phyloP scores from a whole-genome alignment of 1,140 invertebrate genomes.

The Apis laboriosa region DNA sequence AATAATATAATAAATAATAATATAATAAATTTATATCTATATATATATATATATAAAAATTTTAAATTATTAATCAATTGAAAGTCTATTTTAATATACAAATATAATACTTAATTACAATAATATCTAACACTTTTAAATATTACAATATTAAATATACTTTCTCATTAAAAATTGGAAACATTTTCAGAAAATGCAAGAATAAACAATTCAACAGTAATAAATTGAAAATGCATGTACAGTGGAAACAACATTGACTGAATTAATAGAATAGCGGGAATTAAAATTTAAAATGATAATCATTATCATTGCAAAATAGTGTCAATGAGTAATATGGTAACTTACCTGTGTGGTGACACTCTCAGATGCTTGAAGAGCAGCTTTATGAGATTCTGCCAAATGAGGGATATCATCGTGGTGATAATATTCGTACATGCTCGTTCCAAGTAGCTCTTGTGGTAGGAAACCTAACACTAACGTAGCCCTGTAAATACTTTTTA shows the following conservation, averaged over 20 bases:
- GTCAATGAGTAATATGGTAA: background rate
- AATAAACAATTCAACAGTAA: background rate
- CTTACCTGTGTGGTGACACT: slow-evolving; percentile 84
- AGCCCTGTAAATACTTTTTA: slow-evolving; percentile 83
- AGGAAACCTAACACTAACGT: slow-evolving; percentile 94
- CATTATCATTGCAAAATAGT: slow-evolving; percentile 2
- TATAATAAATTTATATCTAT: too few relatives aligned
- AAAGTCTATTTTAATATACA: too few relatives aligned
- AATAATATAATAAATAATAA: too few relatives aligned
- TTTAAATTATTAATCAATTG: too few relatives aligned
- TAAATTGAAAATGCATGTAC: background rate
- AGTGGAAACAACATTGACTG: background rate
- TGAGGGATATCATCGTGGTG: slow-evolving; percentile 91
- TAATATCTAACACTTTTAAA: too few relatives aligned
- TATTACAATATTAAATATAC: too few relatives aligned
- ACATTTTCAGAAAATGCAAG: background rate
- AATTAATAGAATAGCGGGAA: background rate
- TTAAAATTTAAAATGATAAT: background rate
- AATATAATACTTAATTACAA: too few relatives aligned
- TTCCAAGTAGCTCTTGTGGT: slow-evolving; percentile 95
- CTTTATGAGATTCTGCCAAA: slow-evolving; percentile 92
- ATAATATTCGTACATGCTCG: slow-evolving; percentile 96
- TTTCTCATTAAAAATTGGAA: too few relatives aligned
- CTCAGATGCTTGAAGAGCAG: slow-evolving; percentile 86
- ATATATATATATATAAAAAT: too few relatives aligned